These are phyloP conservation scores for Thalassarche chlororhynchos DNA, from an alignment of 2,113 vertebrate species.

Conservation along the genomic window DNA sequence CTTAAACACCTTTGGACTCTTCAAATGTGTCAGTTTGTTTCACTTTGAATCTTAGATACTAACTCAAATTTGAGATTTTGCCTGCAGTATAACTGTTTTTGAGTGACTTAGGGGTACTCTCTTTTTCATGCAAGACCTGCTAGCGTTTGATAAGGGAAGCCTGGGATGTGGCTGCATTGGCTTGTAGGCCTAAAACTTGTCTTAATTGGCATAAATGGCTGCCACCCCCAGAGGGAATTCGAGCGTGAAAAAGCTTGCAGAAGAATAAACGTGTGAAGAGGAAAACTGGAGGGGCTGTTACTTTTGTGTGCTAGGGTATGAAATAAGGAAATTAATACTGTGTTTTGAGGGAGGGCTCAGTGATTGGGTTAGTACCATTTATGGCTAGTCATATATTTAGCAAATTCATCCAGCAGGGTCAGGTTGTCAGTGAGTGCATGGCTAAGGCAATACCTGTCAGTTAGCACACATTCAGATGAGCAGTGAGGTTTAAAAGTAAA, in stretches of 20 bases:
- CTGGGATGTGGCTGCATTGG: neutral
- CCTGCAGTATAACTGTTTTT: neutral
- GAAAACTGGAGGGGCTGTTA: neutral
- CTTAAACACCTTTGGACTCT: neutral
- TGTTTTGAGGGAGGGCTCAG: neutral
- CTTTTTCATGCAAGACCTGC: neutral
- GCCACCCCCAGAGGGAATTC: neutral
- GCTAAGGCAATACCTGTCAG: neutral
- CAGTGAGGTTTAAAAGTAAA: neutral
- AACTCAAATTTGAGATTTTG: neutral
- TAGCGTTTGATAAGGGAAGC: neutral
- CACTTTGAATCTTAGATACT: neutral
- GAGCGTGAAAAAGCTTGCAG: neutral
- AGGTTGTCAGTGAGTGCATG: neutral
- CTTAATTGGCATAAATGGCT: neutral
- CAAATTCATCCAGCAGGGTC: neutral
- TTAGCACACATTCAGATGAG: neutral
- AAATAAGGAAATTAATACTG: neutral
- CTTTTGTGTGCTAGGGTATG: neutral
- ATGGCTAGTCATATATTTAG: neutral
- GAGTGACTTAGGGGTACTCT: neutral
- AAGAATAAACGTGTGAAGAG: neutral
- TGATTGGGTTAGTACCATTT: neutral
- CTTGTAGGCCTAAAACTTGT: neutral
- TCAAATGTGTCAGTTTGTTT: neutral